These are phyloP conservation scores for Colius striatus DNA, from an alignment of 2,113 vertebrate species.

Conservation along the genomic window DNA sequence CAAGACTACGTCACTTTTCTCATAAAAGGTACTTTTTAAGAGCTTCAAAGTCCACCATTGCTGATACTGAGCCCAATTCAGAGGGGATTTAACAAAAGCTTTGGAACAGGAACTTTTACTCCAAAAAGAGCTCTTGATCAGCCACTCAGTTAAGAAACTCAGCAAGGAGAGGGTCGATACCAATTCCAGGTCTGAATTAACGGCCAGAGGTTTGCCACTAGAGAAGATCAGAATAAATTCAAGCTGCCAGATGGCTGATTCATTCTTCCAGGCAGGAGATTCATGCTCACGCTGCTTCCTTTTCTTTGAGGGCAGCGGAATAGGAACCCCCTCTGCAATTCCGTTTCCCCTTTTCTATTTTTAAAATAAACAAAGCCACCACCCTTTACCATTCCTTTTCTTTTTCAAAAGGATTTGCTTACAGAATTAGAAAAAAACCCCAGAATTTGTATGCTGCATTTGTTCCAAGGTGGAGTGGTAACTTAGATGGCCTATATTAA, in stretches of 20 bases:
- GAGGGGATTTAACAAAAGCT: slow-evolving; percentile 5
- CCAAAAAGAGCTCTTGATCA: slow-evolving; percentile 1
- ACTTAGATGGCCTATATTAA: background rate
- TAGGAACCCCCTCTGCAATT: background rate
- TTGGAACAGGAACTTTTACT: background rate
- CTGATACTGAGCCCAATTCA: background rate
- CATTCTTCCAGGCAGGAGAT: slow-evolving; percentile 42
- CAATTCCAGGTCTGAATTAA: background rate
- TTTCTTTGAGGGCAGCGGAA: background rate
- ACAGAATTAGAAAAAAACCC: background rate
- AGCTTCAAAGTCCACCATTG: background rate
- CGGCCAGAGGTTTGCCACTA: background rate
- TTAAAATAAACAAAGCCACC: background rate
- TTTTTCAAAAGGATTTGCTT: background rate
- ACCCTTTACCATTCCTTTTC: background rate
- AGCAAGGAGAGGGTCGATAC: background rate
- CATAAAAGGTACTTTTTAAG: background rate
- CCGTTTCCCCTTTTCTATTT: background rate
- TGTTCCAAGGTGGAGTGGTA: background rate
- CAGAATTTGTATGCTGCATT: background rate
- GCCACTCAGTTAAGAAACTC: background rate
- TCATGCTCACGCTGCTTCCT: slow-evolving; percentile 10
- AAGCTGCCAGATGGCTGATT: slow-evolving; percentile 39
- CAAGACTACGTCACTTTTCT: background rate
- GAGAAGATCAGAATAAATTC: background rate